Evolutionary conservation across 1,140 invertebrate genomes (phyloP), one percentile per base, ranked within the genome.

Genomic region (Apolygus lucorum): DNA sequence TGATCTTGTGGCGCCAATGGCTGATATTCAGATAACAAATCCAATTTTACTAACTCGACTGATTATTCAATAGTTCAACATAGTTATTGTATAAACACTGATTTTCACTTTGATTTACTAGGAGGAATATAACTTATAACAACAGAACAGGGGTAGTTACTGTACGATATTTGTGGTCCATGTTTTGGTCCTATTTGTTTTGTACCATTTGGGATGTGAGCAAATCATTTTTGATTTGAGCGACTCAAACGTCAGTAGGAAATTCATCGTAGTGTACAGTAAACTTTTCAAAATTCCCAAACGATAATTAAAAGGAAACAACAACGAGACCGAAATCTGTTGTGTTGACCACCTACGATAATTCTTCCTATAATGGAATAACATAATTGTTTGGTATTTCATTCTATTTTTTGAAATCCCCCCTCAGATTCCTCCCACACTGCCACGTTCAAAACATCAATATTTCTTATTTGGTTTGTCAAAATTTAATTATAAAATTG

Each of bases 181-280:
- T 26, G 26, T 65, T 64, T 49, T 8, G 34, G 34, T 49, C 34
- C 34, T 49, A 49, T 49, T 17, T 17, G 17, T 17, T n/a, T 28
- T 65, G 28, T 24, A 64, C 26, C 25, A 64, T 69, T 69, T 69
- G 42, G 42, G 52, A 68, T 59, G 22, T 59, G 49, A 68, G 67
- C 67, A 49, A 49, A 49, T 11, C 34, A 17, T 49, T 49, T 49
- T 49, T 49, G 17, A 49, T 49, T 49, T 49, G 34, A 49, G 34
- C 34, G 34, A 49, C 34, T 49, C 34, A 8, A 49, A 49, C 8
- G 8, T 49, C 34, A 49, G 34, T 49, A 49, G 34, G 34, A 49
- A 49, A 11, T 49, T 17, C 8, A 49, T 49, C 17, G 34, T 49
- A 49, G 34, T 49, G 34, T 49, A 49, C 34, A 67, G 42, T 28